phyloP scores from a whole-genome alignment of 2,888 invertebrate species.

The Idaea biselata region DNA sequence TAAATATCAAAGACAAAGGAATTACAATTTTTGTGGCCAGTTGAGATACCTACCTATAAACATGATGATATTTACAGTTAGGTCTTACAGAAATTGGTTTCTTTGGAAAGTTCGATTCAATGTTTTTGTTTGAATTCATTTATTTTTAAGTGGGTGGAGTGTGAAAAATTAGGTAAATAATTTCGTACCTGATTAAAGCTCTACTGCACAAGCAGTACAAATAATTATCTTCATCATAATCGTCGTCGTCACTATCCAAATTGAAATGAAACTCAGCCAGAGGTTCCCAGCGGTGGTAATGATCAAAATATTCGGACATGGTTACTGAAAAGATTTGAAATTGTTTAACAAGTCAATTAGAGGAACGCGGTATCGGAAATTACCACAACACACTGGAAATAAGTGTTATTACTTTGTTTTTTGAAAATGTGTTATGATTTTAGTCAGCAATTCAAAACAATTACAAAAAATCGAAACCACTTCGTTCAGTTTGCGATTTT shows the following conservation, averaged over 20 bases:
- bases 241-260: conserved; percentile 59
- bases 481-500: not conserved
- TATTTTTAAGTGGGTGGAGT: not conserved
- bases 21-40: not conserved
- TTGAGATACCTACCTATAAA: not conserved
- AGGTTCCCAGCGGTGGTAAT: conserved; percentile 82
- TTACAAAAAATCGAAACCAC: conserved; percentile 6
- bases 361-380: not conserved
- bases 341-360: not conserved
- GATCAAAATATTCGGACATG: conserved; percentile 70
- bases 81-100: not conserved
- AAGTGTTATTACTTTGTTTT: not conserved
- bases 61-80: not conserved
- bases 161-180: not conserved
- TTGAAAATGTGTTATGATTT: not conserved
- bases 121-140: not conserved
- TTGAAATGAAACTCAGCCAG: conserved; percentile 83
- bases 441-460: not conserved
- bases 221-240: conserved; percentile 71
- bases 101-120: not conserved
- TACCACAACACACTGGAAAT: not conserved
- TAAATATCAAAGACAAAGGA: conserved; percentile 7
- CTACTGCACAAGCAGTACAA: conserved; percentile 86
- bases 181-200: conserved; percentile 83
- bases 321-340: conserved; percentile 34